Evolutionary conservation across 2,113 vertebrate genomes (phyloP).

Genomic region (Ammodramus savannarum): DNA sequence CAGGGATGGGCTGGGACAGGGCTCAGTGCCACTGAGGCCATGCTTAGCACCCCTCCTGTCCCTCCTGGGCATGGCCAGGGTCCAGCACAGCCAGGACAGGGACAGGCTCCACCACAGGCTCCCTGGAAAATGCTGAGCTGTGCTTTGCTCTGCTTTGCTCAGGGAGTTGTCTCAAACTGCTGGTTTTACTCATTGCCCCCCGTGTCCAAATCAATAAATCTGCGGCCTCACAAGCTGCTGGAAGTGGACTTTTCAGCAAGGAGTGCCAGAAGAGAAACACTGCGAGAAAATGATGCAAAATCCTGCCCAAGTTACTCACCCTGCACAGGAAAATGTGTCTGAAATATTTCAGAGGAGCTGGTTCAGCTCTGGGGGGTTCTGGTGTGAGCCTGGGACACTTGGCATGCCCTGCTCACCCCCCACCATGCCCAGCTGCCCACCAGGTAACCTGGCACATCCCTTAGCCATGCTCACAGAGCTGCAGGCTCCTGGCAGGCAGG

Average conservation of each 20-base stretch:
- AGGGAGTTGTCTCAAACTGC: neutral
- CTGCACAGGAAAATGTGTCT: neutral
- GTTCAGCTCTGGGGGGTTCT: neutral
- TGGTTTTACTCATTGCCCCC: neutral
- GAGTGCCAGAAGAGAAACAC: neutral
- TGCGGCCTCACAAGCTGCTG: neutral
- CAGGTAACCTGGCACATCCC: neutral
- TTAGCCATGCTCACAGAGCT: accelerated
- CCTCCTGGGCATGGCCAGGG: accelerated
- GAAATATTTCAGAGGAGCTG: neutral
- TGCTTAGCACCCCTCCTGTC: neutral
- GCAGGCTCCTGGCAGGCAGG: neutral
- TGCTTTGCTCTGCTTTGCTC: neutral
- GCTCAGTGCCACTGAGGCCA: neutral
- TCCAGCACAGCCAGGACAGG: neutral
- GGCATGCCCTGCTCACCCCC: neutral
- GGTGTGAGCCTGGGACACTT: neutral
- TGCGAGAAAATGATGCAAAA: neutral
- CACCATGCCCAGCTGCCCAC: accelerated
- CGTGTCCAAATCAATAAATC: neutral
- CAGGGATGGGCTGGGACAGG: neutral
- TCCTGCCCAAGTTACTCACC: neutral
- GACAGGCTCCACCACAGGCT: neutral
- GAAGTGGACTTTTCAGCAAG: neutral
- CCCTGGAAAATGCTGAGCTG: neutral